Evolutionary conservation across 2,113 vertebrate genomes (phyloP).

Genomic region (Murina feae): DNA sequence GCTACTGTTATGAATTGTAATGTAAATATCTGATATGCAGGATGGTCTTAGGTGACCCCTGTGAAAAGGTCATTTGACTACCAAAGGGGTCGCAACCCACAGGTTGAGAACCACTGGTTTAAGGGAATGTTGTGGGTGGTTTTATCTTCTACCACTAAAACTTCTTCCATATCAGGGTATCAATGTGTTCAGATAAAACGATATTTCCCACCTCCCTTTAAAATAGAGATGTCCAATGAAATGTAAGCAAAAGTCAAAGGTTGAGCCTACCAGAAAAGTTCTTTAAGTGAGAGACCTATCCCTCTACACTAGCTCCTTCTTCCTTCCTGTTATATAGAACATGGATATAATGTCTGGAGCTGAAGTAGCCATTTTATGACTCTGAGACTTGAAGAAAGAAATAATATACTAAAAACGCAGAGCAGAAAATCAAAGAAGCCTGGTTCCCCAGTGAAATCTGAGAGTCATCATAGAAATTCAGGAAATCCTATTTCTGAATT

Average conservation of each 20-base stretch:
- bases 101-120: not conserved
- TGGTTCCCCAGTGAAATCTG: not conserved
- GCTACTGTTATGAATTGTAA: too few relatives aligned
- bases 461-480: not conserved
- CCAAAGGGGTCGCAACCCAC: too few relatives aligned
- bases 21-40: too few relatives aligned
- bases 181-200: not conserved
- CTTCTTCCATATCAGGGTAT: not conserved
- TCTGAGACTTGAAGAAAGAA: not conserved
- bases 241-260: not conserved
- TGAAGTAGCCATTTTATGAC: not conserved
- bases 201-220: not conserved
- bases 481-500: not conserved
- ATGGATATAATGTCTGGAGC: not conserved
- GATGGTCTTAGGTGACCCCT: too few relatives aligned
- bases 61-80: too few relatives aligned
- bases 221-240: not conserved
- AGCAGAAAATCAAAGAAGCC: not conserved
- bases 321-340: not conserved
- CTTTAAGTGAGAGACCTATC: not conserved
- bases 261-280: not conserved
- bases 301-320: not conserved
- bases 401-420: not conserved
- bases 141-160: not conserved
- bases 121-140: not conserved